Conservation (phyloP, 2,888 invertebrate species). For the Malthinus seriepunctatus region DNA sequence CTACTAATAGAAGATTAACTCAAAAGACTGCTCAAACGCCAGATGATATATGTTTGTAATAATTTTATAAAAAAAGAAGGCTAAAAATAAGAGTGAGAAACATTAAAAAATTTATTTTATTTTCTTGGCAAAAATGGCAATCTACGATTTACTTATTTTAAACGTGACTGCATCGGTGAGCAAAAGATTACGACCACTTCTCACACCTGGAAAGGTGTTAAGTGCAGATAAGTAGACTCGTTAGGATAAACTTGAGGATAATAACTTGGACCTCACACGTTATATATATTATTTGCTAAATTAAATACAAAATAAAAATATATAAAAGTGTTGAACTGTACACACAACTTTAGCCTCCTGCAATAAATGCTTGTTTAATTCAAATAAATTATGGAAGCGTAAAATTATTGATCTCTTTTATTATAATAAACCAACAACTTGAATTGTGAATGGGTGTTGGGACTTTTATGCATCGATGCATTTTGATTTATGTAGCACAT, state of each 20-base stretch:
- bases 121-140: too few species aligned
- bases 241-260: slow-evolving; percentile 13
- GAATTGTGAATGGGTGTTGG: too few species aligned
- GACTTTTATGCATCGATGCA: too few species aligned
- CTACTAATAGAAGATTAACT: slow-evolving; percentile 18
- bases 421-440: too few species aligned
- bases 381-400: slow-evolving; percentile 3
- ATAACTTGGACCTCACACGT: slow-evolving; percentile 21
- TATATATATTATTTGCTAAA: slow-evolving; percentile 14
- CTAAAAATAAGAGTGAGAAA: too few species aligned
- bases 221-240: slow-evolving; percentile 24
- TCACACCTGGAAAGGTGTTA: slow-evolving; percentile 32
- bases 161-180: slow-evolving; percentile 25
- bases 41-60: slow-evolving; percentile 17
- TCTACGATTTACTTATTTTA: slow-evolving; percentile 11
- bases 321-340: slow-evolving; percentile 12
- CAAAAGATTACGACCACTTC: slow-evolving; percentile 28
- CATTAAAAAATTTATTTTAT: too few species aligned
- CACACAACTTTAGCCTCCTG: neutral
- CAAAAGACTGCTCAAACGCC: slow-evolving; percentile 18
- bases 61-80: too few species aligned
- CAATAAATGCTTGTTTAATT: neutral
- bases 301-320: slow-evolving; percentile 1
- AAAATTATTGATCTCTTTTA: neutral
- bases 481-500: too few species aligned